Conservation (phyloP, 2,113 vertebrate species). For the Ciconia maguari region DNA sequence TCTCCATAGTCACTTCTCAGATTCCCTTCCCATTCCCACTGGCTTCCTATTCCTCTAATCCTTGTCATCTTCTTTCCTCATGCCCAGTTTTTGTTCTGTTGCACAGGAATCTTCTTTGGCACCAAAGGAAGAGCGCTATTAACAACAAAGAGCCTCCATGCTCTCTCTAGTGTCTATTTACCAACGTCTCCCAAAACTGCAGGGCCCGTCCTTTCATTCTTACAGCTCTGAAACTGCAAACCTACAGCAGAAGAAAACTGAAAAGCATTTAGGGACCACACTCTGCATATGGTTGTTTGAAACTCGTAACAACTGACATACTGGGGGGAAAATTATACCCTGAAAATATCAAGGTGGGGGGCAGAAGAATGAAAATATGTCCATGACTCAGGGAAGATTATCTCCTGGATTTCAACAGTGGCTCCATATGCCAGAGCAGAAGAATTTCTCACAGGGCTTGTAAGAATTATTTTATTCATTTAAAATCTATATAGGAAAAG, state of each 20-base stretch:
- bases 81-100: background rate
- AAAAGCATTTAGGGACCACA: background rate
- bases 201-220: background rate
- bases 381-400: background rate
- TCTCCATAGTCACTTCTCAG: background rate
- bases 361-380: background rate
- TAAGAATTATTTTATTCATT: background rate
- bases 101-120: background rate
- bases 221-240: background rate
- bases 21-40: background rate
- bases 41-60: background rate
- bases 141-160: background rate
- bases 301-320: background rate
- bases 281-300: background rate
- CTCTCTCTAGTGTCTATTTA: background rate
- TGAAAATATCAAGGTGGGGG: background rate
- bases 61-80: background rate
- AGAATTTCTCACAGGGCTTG: background rate
- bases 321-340: background rate
- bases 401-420: background rate
- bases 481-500: background rate
- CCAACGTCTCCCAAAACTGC: background rate
- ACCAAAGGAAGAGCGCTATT: background rate
- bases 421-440: background rate
- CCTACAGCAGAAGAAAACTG: background rate